These are phyloP conservation scores for Mactra quadrangularis DNA, from an alignment of 1,140 invertebrate species.

Conservation along the genomic window DNA sequence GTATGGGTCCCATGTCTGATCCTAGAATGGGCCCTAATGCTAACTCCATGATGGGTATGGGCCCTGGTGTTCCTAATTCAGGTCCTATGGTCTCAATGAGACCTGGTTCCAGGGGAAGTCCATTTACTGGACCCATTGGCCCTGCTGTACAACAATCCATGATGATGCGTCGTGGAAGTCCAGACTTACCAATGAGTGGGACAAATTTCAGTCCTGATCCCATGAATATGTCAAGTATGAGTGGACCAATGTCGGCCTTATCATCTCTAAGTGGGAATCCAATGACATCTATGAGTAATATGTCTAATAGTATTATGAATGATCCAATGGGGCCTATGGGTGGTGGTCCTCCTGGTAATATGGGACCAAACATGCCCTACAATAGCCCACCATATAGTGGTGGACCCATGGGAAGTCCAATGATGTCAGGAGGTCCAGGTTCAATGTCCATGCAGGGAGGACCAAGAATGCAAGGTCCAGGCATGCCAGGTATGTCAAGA, in stretches of 20 bases:
- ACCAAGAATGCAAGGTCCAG: slow-evolving; percentile 68
- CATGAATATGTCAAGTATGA: slow-evolving; percentile 58
- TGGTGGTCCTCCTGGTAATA: slow-evolving; percentile 69
- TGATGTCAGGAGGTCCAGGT: slow-evolving; percentile 66
- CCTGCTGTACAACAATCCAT: slow-evolving; percentile 66
- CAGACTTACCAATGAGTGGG: slow-evolving; percentile 43
- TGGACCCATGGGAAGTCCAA: slow-evolving; percentile 33
- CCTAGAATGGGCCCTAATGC: slow-evolving; percentile 68
- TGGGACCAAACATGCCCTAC: slow-evolving; percentile 60
- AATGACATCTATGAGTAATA: slow-evolving; percentile 62
- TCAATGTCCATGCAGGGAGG: slow-evolving; percentile 63
- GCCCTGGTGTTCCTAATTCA: slow-evolving; percentile 28
- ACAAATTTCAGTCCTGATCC: slow-evolving; percentile 53
- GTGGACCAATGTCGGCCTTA: slow-evolving; percentile 49
- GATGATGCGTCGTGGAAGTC: slow-evolving; percentile 66
- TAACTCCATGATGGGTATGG: slow-evolving; percentile 45
- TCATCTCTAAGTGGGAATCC: slow-evolving; percentile 56
- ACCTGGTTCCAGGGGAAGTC: slow-evolving; percentile 54
- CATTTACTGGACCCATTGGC: slow-evolving; percentile 51
- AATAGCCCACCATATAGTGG: slow-evolving; percentile 57
- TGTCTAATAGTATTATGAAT: slow-evolving; percentile 63
- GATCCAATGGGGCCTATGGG: slow-evolving; percentile 76
- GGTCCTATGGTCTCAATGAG: slow-evolving; percentile 52
- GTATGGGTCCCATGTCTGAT: slow-evolving; percentile 58
- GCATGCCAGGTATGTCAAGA: slow-evolving; percentile 64